These are phyloP conservation scores for Tauraco hartlaubi DNA, from an alignment of 2,797 vertebrate genomes.

Conservation along the genomic window DNA sequence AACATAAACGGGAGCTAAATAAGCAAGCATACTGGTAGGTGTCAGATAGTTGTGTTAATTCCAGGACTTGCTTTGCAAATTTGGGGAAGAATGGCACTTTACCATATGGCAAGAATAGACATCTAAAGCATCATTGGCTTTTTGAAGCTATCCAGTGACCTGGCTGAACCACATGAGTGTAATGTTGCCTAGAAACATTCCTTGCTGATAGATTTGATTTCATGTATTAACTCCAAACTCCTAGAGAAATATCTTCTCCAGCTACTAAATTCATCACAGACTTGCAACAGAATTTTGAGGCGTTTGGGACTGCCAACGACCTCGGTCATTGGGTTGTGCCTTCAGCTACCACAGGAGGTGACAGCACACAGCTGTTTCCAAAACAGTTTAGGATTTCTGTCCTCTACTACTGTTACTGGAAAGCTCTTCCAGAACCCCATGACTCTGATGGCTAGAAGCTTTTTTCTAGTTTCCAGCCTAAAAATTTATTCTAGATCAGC, in stretches of 20 bases:
- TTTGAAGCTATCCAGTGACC: constrained; percentile 33
- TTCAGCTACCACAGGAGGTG: constrained; percentile 17
- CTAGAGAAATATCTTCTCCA: neutral
- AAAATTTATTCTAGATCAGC: neutral
- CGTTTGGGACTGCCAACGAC: neutral
- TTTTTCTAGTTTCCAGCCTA: neutral
- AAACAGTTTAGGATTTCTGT: constrained; percentile 39
- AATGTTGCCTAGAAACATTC: constrained; percentile 57
- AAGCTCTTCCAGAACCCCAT: constrained; percentile 42
- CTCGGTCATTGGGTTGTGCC: neutral
- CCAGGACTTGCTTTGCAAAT: neutral
- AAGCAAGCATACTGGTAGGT: neutral
- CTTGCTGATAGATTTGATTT: constrained; percentile 9
- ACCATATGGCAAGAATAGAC: constrained; percentile 27
- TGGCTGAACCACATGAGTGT: constrained; percentile 19
- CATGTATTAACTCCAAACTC: constrained; percentile 9
- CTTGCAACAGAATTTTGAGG: neutral
- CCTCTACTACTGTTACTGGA: constrained; percentile 34
- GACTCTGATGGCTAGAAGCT: neutral
- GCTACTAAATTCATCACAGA: neutral
- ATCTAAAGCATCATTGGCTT: constrained; percentile 15
- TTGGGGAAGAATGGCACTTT: constrained; percentile 19
- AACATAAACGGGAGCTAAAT: neutral
- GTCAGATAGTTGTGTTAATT: constrained; percentile 2
- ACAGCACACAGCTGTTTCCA: constrained; percentile 9